Percentiles rank a stretch among this genome's conserved stretches.
Evolutionary conservation across 2,797 vertebrate genomes (phyloP).

Genomic region (Eupleurogrammus muticus): DNA sequence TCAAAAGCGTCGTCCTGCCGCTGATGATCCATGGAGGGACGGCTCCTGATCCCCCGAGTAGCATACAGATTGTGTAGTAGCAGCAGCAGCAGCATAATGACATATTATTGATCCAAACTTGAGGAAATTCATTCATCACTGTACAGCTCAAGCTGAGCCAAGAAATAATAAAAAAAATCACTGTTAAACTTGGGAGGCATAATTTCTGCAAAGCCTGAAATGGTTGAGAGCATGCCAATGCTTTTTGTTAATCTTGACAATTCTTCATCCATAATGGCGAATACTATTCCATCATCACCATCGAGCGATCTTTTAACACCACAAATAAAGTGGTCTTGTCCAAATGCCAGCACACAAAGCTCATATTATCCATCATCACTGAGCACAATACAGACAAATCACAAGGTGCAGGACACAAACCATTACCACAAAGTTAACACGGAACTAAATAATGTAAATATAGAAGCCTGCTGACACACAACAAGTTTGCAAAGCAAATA

Average conservation of each 20-base stretch:
- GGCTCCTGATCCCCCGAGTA: conserved; percentile 53
- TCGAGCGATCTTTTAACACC: conserved; percentile 1
- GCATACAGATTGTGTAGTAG: conserved; percentile 66
- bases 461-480: conserved; percentile 33
- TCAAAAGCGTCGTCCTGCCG: conserved; percentile 37
- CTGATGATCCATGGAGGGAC: conserved; percentile 58
- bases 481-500: conserved; percentile 39
- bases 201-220: conserved; percentile 19
- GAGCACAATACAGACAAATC: conserved; percentile 7
- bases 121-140: conserved; percentile 60
- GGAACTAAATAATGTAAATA: conserved; percentile 9
- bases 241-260: conserved; percentile 22
- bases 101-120: conserved; percentile 68
- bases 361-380: neutral
- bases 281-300: neutral
- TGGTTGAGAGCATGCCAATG: conserved; percentile 11
- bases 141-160: conserved; percentile 28
- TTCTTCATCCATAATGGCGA: neutral
- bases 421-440: conserved; percentile 42
- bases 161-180: conserved; percentile 15
- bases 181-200: conserved; percentile 25
- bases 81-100: conserved; percentile 64
- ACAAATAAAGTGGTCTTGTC: neutral
- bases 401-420: conserved; percentile 19
- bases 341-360: conserved; percentile 5